A percentile compares a stretch with the other conserved stretches of the same genome.
Conservation (phyloP, 2,888 invertebrate species). For the Clepsis dumicolana region DNA sequence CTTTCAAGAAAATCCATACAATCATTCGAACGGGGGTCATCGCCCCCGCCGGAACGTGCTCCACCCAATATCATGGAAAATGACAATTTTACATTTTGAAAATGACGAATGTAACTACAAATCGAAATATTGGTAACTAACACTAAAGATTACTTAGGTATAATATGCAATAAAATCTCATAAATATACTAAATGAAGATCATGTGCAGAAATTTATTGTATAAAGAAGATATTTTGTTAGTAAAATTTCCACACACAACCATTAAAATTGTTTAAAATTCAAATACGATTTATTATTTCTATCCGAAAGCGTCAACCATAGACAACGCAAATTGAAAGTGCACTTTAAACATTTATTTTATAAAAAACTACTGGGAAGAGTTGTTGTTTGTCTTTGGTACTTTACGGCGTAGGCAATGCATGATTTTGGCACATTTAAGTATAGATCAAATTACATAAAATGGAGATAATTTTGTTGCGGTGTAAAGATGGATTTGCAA, state of each 20-base stretch:
- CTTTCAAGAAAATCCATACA: slow-evolving; percentile 71
- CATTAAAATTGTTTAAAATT: slow-evolving; percentile 68
- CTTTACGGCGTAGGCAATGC: slow-evolving; percentile 35
- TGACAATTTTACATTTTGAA: slow-evolving; percentile 71
- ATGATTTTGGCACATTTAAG: slow-evolving; percentile 58
- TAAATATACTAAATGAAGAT: slow-evolving; percentile 55
- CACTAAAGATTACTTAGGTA: slow-evolving; percentile 74
- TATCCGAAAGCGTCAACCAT: slow-evolving; percentile 60
- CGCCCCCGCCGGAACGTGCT: slow-evolving; percentile 52
- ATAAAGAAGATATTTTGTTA: slow-evolving; percentile 44
- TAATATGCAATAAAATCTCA: slow-evolving; percentile 79
- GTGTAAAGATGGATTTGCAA: neutral
- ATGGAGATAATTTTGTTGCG: neutral
- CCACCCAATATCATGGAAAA: slow-evolving; percentile 63
- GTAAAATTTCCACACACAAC: slow-evolving; percentile 56
- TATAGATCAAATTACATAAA: slow-evolving; percentile 5
- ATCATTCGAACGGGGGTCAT: slow-evolving; percentile 55
- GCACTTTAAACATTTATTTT: slow-evolving; percentile 62
- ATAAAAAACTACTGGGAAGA: slow-evolving; percentile 47
- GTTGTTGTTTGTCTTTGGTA: slow-evolving; percentile 42
- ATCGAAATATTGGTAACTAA: slow-evolving; percentile 79
- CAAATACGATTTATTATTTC: slow-evolving; percentile 61
- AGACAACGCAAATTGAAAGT: slow-evolving; percentile 65
- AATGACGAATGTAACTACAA: slow-evolving; percentile 82
- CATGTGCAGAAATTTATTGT: slow-evolving; percentile 58